Evolutionary conservation across 2,888 invertebrate genomes (phyloP).

Genomic region (Antitype chi): DNA sequence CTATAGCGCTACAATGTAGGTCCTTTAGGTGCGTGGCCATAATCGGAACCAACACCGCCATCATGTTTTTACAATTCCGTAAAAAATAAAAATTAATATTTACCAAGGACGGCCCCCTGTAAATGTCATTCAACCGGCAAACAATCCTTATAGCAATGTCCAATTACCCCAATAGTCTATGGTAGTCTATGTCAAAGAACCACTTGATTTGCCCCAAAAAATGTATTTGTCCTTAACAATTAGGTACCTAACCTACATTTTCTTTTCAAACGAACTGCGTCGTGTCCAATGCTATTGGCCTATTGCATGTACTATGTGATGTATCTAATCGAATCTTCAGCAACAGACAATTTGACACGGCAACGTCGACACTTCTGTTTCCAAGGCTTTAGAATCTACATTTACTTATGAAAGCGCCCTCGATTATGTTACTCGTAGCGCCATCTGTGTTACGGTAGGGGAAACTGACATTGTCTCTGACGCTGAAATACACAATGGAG

Average conservation of each 20-base stretch:
- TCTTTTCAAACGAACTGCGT: slow-evolving; percentile 15
- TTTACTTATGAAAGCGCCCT: slow-evolving; percentile 31
- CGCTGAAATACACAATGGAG: too few species aligned
- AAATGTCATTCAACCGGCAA: neutral
- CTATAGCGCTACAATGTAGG: neutral
- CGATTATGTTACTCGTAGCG: slow-evolving; percentile 49
- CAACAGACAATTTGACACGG: slow-evolving; percentile 41
- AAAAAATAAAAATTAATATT: too few species aligned
- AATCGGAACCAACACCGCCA: neutral
- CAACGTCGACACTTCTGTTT: slow-evolving; percentile 22
- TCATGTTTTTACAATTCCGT: neutral
- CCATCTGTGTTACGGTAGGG: slow-evolving; percentile 51
- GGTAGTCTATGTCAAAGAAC: neutral
- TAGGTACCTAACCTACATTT: slow-evolving; percentile 9
- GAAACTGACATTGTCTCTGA: neutral
- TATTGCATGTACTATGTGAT: slow-evolving; percentile 27
- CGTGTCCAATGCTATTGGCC: slow-evolving; percentile 13
- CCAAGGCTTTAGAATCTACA: slow-evolving; percentile 45
- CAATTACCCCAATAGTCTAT: too few species aligned
- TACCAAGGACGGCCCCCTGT: neutral
- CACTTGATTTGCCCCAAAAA: neutral
- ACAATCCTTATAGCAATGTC: neutral
- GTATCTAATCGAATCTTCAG: slow-evolving; percentile 47
- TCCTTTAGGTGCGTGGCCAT: neutral
- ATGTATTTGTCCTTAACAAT: neutral